These are phyloP conservation scores for Zootoca vivipara DNA, from an alignment of 2,113 vertebrate genomes.

Conservation along the genomic window DNA sequence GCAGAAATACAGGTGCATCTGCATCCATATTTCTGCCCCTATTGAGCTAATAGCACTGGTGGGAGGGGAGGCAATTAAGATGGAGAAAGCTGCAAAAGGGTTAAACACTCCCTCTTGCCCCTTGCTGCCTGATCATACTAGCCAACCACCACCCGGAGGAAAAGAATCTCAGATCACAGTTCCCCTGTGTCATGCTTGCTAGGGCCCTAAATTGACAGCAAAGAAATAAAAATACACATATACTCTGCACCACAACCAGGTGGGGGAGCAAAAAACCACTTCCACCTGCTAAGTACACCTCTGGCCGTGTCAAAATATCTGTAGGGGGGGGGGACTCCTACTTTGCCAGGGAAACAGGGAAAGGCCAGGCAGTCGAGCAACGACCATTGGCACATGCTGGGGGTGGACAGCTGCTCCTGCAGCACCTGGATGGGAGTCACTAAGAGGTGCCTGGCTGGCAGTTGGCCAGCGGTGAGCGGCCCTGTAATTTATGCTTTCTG, in stretches of 20 bases:
- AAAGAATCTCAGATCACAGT: neutral
- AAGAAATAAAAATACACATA: neutral
- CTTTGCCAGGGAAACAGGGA: neutral
- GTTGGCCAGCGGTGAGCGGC: neutral
- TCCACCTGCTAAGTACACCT: neutral
- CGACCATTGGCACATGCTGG: neutral
- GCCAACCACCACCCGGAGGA: neutral
- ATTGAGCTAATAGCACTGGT: neutral
- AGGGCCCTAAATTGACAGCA: neutral
- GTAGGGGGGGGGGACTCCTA: no score
- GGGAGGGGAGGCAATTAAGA: neutral
- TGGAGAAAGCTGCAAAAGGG: neutral
- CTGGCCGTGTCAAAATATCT: neutral
- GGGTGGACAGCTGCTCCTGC: neutral
- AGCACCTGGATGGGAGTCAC: neutral
- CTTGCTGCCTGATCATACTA: neutral
- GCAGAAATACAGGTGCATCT: neutral
- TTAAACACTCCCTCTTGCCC: neutral
- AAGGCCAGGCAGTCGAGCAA: neutral
- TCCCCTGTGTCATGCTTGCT: neutral
- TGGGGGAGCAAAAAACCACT: no score
- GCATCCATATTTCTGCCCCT: neutral
- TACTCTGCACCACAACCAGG: neutral
- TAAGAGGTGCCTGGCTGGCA: conserved; percentile 13
- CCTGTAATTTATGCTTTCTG: neutral